Base-by-base conservation (phyloP, 1,140 invertebrate genomes). In the Lordiphosa collinella region DNA sequence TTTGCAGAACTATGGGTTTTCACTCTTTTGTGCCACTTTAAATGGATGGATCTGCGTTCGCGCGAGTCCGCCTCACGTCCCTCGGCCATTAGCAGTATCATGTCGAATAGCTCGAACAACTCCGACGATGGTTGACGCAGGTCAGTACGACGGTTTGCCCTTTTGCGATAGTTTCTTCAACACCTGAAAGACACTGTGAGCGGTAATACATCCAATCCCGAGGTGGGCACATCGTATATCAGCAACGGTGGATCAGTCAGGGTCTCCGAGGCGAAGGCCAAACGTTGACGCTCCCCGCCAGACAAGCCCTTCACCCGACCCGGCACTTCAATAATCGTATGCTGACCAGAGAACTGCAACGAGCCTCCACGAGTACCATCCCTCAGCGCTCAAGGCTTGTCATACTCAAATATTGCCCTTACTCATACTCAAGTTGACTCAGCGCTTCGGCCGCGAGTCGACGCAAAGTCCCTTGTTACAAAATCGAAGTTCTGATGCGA, bases 221-320 rank as follows among this genome's bases (percentile, higher is more conserved):
- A 98, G 0, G 98, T 99, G 1, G 98, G 97, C 86, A 99, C 98
- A 88, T 99, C 98, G 89, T 97, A 99, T 86, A 99, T 97, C 92
- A 99, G 93, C 31, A 99, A 89, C 1, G 96, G 94, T 2, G 98
- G 98, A 90, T 99, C 95, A 0, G 97, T 99, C 13, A 99, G 90
- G 41, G 98, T 95, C 91, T 99, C 98, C 0, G 96, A 96, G 22
- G 97, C 98, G 89, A 99, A 98, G 0, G 97, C 94, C n/a, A 99
- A 89, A 67, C 98, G 92, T 89, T 98, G 98, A 91, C 94, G 95
- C 90, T 99, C 98, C 0, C 98, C 98, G 11, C 97, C 97, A 0
- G 97, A 99, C 22, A 99, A 94, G 0, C 97, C 97, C 90, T 98
- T 98, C 1, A 96, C 89, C 41, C 93, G 90, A 1, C 96, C 96